A percentile compares a stretch with the other conserved stretches of the same genome.
Evolutionary conservation across 1,140 invertebrate genomes (phyloP).

Genomic region (Polypedilum vanderplanki): DNA sequence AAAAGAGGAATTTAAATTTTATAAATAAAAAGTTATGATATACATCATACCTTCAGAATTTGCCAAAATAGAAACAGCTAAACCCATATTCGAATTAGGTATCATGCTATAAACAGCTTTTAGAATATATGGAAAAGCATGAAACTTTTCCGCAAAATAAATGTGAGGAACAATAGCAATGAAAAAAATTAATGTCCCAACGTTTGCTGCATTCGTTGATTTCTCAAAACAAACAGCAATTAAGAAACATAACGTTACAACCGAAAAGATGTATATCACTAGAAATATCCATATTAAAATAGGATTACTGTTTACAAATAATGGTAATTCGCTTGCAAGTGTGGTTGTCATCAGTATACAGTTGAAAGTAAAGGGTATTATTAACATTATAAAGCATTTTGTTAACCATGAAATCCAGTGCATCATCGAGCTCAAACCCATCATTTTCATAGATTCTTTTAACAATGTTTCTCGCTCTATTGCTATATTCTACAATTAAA

Average conservation of each 20-base stretch:
- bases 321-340: constrained; percentile 32
- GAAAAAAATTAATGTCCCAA: constrained; percentile 59
- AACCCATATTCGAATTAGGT: constrained; percentile 64
- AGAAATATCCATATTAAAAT: constrained; percentile 54
- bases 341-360: constrained; percentile 48
- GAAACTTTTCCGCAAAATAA: constrained; percentile 54
- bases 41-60: constrained; percentile 46
- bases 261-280: constrained; percentile 50
- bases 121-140: constrained; percentile 43
- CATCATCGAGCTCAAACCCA: constrained; percentile 70
- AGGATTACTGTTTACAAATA: constrained; percentile 52
- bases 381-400: constrained; percentile 60
- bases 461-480: constrained; percentile 52
- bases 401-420: constrained; percentile 74
- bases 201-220: constrained; percentile 65
- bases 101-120: constrained; percentile 53
- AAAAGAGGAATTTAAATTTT: too few species aligned
- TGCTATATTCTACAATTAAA: constrained; percentile 42
- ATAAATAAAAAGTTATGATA: too few species aligned
- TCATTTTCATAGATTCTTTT: constrained; percentile 75
- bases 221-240: constrained; percentile 61
- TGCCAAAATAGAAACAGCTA: constrained; percentile 58
- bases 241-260: constrained; percentile 60
- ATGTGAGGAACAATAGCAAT: constrained; percentile 59
- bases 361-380: constrained; percentile 51